Evolutionary conservation across 2,113 vertebrate species (phyloP), one percentile per base, ranked within the genome.

Genomic region (Toxotes jaculatrix): DNA sequence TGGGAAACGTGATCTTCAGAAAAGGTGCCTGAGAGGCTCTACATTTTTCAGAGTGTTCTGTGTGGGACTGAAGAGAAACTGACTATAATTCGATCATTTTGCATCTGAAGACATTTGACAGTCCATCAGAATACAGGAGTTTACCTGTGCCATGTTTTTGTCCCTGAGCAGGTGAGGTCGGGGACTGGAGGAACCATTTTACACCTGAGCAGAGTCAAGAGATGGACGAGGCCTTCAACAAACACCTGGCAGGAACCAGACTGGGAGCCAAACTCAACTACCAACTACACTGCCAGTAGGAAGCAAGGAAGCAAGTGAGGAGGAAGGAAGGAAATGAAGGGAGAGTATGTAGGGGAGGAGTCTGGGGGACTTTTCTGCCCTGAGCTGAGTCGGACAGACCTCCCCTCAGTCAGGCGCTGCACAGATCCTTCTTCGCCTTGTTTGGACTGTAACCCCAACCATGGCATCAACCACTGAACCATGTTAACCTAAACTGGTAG

Each of bases 171-270:
- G 92, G 92, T 27, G 88, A 88, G 63, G 79, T 94, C 42, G 92
- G 95, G 23, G 95, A 94, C 74, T 96, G 93, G 94, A 96, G 86
- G 91, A 93, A 84, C 62, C 17, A 95, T 61, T 95, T 96, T 4
- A 85, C 64, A 57, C 88, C 93, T 78, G 87, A 93, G 74, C 95
- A 95, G 83, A 96, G 88, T 53, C 65, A 78, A 45, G 91, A 95
- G 93, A 96, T 97, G 95, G 93, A 96, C 56, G 62, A 0, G 74
- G 96, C 93, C 87, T 97, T 96, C 93, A 83, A 89, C 82, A 76
- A 90, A 17, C 51, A 38, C 51, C 94, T 95, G 80, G 89, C 84
- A 57, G 94, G 91, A 79, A 96, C 90, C 3, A 79, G 83, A 47
- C 42, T 95, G 9, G 95, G 94, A 81, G 72, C 67, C 27, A 91